A percentile compares a stretch with the other conserved stretches of the same genome.
Conservation (phyloP, 2,888 invertebrate species). For the Tipula unca region DNA sequence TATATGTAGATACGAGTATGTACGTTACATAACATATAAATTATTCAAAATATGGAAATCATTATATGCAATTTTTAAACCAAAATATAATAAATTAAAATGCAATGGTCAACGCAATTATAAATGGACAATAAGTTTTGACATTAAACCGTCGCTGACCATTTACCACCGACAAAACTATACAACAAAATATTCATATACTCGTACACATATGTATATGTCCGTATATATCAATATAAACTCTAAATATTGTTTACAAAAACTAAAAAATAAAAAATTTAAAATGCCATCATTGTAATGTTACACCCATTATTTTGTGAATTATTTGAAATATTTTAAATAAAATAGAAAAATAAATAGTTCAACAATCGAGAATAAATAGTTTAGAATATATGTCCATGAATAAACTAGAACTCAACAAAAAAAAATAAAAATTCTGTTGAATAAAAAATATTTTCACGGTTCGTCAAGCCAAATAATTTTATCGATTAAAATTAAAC, state of each 20-base stretch:
- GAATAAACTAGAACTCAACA: neutral
- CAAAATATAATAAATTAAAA: neutral
- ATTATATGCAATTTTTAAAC: neutral
- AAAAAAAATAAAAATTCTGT: neutral
- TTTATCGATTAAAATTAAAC: neutral
- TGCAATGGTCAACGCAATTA: neutral
- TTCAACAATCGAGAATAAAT: conserved; percentile 8
- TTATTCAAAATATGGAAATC: neutral
- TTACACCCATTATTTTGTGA: neutral
- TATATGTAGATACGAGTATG: neutral
- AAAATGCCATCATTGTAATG: neutral
- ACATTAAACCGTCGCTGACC: neutral
- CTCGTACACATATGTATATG: too few species aligned
- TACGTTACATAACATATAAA: neutral
- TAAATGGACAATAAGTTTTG: neutral
- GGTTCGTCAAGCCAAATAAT: conserved; percentile 2
- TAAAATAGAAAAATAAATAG: neutral
- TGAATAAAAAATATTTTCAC: neutral
- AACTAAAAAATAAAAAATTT: neutral
- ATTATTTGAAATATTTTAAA: neutral
- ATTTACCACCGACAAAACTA: neutral
- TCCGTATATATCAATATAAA: neutral
- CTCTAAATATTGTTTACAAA: neutral
- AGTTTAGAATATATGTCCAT: neutral
- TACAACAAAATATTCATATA: neutral